phyloP scores from a whole-genome alignment of 1,140 invertebrate genomes.

The Eurosta solidaginis region DNA sequence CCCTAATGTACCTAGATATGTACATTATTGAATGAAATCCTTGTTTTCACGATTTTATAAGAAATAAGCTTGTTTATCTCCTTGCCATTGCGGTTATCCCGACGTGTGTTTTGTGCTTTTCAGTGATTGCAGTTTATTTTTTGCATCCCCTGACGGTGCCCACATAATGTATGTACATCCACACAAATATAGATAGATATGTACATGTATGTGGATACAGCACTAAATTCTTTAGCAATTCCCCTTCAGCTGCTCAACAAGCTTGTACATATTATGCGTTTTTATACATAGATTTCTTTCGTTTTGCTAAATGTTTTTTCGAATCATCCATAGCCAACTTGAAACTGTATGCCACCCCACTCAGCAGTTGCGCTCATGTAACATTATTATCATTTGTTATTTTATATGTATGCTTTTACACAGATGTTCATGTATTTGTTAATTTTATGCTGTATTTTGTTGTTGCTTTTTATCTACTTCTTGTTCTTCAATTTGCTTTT shows the following conservation, averaged over 20 bases:
- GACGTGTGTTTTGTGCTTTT: background rate
- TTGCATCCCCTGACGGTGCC: background rate
- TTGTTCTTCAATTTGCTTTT: slow-evolving; percentile 27
- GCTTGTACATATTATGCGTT: background rate
- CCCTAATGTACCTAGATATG: background rate
- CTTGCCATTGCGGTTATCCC: background rate
- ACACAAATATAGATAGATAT: no score
- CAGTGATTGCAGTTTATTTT: background rate
- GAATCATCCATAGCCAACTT: background rate
- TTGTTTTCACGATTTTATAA: no score
- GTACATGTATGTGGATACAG: no score
- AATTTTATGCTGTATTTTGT: background rate
- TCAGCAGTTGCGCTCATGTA: background rate
- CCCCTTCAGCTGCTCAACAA: background rate
- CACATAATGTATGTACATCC: background rate
- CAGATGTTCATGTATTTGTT: no score
- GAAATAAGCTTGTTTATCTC: background rate
- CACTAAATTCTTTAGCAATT: background rate
- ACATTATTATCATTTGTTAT: slow-evolving; percentile 10
- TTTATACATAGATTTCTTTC: no score
- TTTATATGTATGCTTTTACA: no score
- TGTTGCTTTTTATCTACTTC: slow-evolving; percentile 6
- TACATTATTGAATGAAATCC: background rate
- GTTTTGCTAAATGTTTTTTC: background rate
- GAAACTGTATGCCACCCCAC: background rate